These are phyloP conservation scores for Strongylocentrotus purpuratus DNA, from an alignment of 35 echinoderm and acorn worm genomes.

Conservation along the genomic window DNA sequence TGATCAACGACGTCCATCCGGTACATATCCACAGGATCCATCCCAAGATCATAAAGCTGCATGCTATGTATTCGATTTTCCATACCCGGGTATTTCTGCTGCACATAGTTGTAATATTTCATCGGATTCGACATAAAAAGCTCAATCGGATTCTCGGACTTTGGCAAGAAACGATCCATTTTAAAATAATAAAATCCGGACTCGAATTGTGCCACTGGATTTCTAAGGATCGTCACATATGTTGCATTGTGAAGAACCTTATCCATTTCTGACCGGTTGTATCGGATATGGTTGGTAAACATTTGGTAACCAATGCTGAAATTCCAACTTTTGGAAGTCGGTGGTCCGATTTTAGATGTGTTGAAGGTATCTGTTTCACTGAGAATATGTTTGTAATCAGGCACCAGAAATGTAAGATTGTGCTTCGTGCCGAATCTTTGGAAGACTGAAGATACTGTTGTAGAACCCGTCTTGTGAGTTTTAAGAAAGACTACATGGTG, in stretches of 20 bases:
- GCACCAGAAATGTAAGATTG: background rate
- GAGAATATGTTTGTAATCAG: background rate
- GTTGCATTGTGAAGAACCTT: constrained; percentile 60
- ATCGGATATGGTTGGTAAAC: constrained; percentile 71
- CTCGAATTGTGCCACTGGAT: constrained; percentile 70
- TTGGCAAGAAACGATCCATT: constrained; percentile 19
- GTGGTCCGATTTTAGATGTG: background rate
- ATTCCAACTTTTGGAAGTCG: background rate
- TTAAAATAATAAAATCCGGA: constrained; percentile 73
- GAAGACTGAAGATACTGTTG: background rate
- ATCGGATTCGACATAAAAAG: constrained; percentile 44
- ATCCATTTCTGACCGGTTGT: constrained; percentile 66
- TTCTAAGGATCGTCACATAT: constrained; percentile 72
- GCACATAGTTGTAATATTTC: constrained; percentile 10
- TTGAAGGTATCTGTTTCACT: background rate
- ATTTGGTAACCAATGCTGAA: constrained; percentile 56
- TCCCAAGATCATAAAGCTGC: constrained; percentile 53
- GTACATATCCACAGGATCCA: constrained; percentile 52
- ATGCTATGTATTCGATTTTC: background rate
- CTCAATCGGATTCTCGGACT: constrained; percentile 20
- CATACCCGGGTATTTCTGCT: background rate
- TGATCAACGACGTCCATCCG: background rate
- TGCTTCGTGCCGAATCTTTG: background rate
- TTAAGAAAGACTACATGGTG: background rate
- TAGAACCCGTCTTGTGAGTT: constrained; percentile 31